Base-by-base conservation (phyloP, 2,113 vertebrate species). In the Mohoua ochrocephala region DNA sequence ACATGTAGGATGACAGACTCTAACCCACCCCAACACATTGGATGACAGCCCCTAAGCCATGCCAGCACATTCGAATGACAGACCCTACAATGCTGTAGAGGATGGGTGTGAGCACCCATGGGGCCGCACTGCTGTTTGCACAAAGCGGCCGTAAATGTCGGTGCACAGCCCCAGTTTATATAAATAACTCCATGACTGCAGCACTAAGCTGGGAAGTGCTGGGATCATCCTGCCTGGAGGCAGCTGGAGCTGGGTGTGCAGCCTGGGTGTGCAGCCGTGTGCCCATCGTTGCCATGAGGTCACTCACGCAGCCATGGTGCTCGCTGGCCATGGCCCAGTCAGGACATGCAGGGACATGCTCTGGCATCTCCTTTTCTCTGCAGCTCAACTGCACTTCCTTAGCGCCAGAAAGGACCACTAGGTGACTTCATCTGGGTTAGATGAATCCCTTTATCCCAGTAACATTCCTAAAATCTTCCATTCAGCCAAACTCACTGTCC, bases 231-330 rank as follows among this genome's bases (percentile, higher is more conserved):
- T 31, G 68, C 56, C 54, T 33, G 68, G 91, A 57, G 54, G 61
- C n/a, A 44, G 73, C 37, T 3, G 1, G 52, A 57, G 74, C 74
- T 8, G 52, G 28, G 9, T 13, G 73, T 30, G 45, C 91, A 91
- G 84, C 73, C 69, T 11, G 53, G 57, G 23, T 1, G 3, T 16
- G 77, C 57, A 45, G 57, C 14, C 3, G 0, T 4, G 73, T 27
- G 54, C 71, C 75, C 65, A 4, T 26, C 0, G 0, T 4, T 50
- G 65, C 64, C 0, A 0, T 28, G 23, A 49, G 27, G n/a, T 22
- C 71, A 42, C 64, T 3, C 21, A 5, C 4, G 10, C 39, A 10
- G 50, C 30, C n/a, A 15, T 3, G 0, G 33, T 0, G 0, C 50
- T 73, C 7, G 1, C 54, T 7, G 28, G 61, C 20, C 19, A 28